Base-by-base conservation (phyloP, 2,113 vertebrate genomes). In the Menura novaehollandiae region DNA sequence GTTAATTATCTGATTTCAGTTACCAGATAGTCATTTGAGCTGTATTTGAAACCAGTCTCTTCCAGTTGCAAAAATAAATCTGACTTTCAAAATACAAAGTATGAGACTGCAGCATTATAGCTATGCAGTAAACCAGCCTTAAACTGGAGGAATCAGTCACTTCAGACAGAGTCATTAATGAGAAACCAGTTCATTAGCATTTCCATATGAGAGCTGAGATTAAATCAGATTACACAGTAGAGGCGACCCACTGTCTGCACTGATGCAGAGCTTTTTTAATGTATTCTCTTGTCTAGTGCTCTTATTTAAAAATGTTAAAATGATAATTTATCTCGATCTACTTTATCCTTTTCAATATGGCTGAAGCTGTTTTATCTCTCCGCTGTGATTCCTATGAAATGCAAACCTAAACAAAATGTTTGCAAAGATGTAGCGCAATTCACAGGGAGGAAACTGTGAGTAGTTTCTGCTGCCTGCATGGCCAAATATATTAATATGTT, bases 1-100 rank as follows among this genome's bases (percentile, higher is more conserved):
- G 30, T 64, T 85, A 79, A 82, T 77, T 17, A 64, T 51, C 63
- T 74, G 85, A 32, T 76, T 88, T 89, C 69, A 73, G 15, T 73
- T 85, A 60, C 39, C 41, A 73, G 32, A 30, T 58, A 68, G 59
- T 72, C 78, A 91, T 60, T 89, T 71, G 90, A 91, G 56, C 73
- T 87, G 10, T 82, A 76, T 76, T 95, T 96, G 78, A 93, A 95
- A 72, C 46, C 32, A 53, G 33, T 27, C 9, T 88, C 11, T 82
- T 88, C 52, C 49, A 75, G 64, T 79, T 88, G 56, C 55, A 85
- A 86, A 97, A 95, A 85, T 89, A 85, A 60, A 63, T 78, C 66
- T 87, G 73, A 46, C 32, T 97, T 73, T 53, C 67, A 69, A 64
- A 79, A 35, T 72, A 91, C 10, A 8, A 85, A 85, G 41, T 89